Evolutionary conservation across 1,140 invertebrate species (phyloP), one percentile per base, ranked within the genome.

Genomic region (Pseudomyrmex flavicornis): DNA sequence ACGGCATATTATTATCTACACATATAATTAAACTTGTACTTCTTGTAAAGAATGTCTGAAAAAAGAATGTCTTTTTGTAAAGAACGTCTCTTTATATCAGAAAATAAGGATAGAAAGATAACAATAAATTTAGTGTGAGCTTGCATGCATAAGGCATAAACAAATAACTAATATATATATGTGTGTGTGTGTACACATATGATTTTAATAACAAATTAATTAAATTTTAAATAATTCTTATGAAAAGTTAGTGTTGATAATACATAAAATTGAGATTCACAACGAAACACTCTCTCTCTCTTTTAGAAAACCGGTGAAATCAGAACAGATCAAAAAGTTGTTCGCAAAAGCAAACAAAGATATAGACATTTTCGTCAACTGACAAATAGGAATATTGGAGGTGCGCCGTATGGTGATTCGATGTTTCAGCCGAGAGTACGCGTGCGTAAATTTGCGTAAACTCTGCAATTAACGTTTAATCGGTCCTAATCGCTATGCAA

Each of bases 381-480:
- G 46, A 62, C 54, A 70, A 86, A 86, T 72, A 35, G 26, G 85
- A 10, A 77, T 58, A 26, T 75, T 75, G 63, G 17, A 15, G n/a
- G 15, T 48, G 26, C 65, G 52, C 5, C n/a, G 50, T 74, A 68
- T 26, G 35, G 12, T 26, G 76, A 86, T 86, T 44, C 44, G 69
- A 62, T 85, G 70, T 82, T 20, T 48, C 69, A 50, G 26, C 56
- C 48, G 17, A 20, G 48, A 8, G 74, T 9, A 73, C 73, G 56
- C 61, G 61, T 35, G 20, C 7, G 4, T 73, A 54, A 50, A 68
- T 77, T 50, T 26, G 9, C 26, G 63, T 82, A 68, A 82, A 76
- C 52, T 68, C 63, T 44, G 35, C 54, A 82, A 74, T 82, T 63
- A 85, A 74, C 17, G 69, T 50, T 48, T 82, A 85, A 74, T 86